Evolutionary conservation across 2,797 vertebrate species (phyloP).

Genomic region (Crocidura indochinensis): DNA sequence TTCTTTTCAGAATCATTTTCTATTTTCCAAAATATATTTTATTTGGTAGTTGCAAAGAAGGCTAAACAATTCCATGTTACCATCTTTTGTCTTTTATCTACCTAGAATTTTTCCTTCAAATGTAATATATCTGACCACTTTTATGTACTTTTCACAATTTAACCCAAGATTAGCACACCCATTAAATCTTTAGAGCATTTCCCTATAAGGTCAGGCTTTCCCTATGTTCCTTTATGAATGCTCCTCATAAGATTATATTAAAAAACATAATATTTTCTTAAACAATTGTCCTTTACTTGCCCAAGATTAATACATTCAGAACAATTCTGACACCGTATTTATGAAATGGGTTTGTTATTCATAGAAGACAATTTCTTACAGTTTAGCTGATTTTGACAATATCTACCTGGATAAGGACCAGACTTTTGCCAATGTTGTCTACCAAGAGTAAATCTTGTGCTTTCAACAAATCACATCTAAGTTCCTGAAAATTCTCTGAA

Average conservation of each 20-base stretch:
- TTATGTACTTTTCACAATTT: not conserved
- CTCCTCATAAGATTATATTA: too few species aligned
- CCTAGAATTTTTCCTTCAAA: not conserved
- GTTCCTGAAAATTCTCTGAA: not conserved
- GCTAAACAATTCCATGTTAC: not conserved
- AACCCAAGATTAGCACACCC: not conserved
- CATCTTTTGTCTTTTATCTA: conserved; percentile 12
- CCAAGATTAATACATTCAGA: too few species aligned
- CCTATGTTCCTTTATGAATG: too few species aligned
- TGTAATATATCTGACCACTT: not conserved
- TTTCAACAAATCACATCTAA: too few species aligned
- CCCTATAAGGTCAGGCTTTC: not conserved
- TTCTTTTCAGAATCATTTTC: not conserved
- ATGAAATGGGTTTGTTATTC: not conserved
- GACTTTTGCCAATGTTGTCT: too few species aligned
- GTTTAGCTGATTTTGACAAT: not conserved
- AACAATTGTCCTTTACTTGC: conserved; percentile 12
- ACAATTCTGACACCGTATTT: too few species aligned
- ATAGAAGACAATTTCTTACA: not conserved
- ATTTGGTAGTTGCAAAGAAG: not conserved
- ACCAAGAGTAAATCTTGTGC: too few species aligned
- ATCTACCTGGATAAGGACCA: not conserved
- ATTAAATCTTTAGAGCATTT: not conserved
- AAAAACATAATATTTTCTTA: not conserved
- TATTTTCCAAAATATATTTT: not conserved